Conservation (phyloP, 2,113 vertebrate species). For the Aix galericulata region DNA sequence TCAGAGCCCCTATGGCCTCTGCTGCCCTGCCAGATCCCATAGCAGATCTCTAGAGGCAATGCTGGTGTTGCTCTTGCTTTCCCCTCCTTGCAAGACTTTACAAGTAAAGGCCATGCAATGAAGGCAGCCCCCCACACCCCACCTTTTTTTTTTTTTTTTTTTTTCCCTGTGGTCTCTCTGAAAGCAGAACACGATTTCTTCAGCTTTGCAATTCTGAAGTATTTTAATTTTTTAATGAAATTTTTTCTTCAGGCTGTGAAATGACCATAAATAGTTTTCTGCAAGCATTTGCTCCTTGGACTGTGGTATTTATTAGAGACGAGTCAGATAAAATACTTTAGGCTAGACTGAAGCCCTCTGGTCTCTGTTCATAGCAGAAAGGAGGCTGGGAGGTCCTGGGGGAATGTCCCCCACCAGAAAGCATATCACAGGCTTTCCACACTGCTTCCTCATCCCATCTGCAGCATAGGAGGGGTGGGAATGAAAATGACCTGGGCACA, state of each 20-base stretch:
- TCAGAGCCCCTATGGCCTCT: rapidly evolving
- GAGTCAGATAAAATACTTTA: background rate
- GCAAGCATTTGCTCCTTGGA: constrained; percentile 12
- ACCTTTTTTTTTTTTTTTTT: background rate
- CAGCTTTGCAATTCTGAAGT: constrained; percentile 27
- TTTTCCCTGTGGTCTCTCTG: background rate
- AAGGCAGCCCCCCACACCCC: background rate
- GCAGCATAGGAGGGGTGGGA: background rate
- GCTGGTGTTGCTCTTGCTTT: background rate
- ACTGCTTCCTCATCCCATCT: background rate
- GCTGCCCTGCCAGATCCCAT: background rate
- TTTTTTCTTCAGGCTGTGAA: constrained; percentile 57
- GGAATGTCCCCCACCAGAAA: background rate
- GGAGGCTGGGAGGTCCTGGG: background rate
- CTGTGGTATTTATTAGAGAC: constrained; percentile 17
- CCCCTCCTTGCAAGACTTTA: background rate
- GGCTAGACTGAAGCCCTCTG: background rate
- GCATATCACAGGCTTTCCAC: background rate
- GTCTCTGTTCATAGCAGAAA: background rate
- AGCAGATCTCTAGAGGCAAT: background rate
- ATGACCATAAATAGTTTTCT: constrained; percentile 51
- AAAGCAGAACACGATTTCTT: constrained; percentile 6
- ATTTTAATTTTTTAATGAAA: constrained; percentile 29
- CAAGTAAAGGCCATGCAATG: background rate
- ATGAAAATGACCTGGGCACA: background rate